phyloP scores from a whole-genome alignment of 2,888 invertebrate genomes.

The Eupithecia vulgata region DNA sequence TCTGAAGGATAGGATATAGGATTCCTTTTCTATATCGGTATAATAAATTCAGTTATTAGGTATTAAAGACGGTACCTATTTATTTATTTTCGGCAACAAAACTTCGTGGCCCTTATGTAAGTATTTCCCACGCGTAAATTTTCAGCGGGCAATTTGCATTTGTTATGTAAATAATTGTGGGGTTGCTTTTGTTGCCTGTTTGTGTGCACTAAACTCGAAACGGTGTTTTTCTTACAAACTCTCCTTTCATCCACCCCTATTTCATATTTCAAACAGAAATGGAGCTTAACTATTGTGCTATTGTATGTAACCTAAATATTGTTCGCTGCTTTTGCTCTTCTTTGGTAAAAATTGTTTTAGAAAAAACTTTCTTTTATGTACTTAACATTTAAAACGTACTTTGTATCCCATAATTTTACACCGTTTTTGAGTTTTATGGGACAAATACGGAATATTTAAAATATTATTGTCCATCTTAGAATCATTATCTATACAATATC shows the following conservation, averaged over 20 bases:
- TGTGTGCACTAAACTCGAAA: constrained; percentile 43
- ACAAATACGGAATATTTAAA: no score
- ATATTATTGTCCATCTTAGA: no score
- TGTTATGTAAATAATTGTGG: constrained; percentile 69
- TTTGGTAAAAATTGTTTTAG: no score
- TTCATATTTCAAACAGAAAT: constrained; percentile 17
- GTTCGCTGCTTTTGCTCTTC: background rate
- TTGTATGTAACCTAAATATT: background rate
- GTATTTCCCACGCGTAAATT: constrained; percentile 63
- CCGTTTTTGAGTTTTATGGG: no score
- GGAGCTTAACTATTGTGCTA: background rate
- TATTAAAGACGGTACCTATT: background rate
- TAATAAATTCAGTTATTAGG: background rate
- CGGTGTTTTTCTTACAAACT: constrained; percentile 40
- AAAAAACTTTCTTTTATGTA: no score
- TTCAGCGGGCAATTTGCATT: constrained; percentile 65
- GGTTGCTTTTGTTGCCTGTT: constrained; percentile 49
- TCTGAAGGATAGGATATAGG: no score
- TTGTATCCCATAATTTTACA: no score
- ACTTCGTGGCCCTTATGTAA: constrained; percentile 32
- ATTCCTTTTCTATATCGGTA: background rate
- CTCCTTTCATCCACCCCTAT: constrained; percentile 21
- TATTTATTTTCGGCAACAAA: background rate
- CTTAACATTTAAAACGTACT: no score
- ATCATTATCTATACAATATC: no score